phyloP scores from a whole-genome alignment of 2,797 vertebrate species.

The Potorous gilbertii region DNA sequence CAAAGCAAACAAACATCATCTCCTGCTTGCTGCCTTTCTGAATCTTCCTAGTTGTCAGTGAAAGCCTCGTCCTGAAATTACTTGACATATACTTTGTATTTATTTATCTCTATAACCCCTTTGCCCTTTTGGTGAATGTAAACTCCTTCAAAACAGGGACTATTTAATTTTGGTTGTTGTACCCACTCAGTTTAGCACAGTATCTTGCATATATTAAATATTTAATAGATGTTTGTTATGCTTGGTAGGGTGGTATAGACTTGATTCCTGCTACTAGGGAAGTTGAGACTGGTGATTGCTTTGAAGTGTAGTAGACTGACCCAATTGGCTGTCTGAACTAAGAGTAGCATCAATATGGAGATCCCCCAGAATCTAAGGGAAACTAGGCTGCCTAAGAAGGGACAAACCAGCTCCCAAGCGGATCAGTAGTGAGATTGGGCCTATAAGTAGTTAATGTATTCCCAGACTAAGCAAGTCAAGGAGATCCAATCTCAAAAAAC shows the following conservation, averaged over 20 bases:
- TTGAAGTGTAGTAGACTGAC: background rate
- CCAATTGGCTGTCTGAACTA: background rate
- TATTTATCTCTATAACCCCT: background rate
- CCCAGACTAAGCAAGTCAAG: background rate
- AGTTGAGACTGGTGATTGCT: background rate
- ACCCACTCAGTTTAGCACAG: background rate
- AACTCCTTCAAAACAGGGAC: background rate
- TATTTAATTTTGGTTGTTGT: background rate
- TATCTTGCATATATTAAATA: background rate
- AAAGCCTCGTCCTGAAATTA: background rate
- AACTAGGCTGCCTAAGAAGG: background rate
- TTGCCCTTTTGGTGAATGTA: background rate
- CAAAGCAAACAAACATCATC: background rate
- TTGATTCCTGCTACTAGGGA: background rate
- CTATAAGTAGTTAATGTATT: accelerated
- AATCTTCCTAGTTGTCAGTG: background rate
- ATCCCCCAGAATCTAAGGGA: background rate
- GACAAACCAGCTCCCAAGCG: background rate
- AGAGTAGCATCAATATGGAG: background rate
- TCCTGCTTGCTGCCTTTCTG: background rate
- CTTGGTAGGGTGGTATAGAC: background rate
- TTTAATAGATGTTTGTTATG: background rate
- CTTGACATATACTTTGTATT: background rate
- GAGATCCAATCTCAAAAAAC: background rate
- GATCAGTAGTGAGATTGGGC: background rate